Percentiles rank a stretch among this genome's conserved stretches.
Evolutionary conservation across 1,140 invertebrate genomes (phyloP).

Genomic region (Calliopsis andreniformis): DNA sequence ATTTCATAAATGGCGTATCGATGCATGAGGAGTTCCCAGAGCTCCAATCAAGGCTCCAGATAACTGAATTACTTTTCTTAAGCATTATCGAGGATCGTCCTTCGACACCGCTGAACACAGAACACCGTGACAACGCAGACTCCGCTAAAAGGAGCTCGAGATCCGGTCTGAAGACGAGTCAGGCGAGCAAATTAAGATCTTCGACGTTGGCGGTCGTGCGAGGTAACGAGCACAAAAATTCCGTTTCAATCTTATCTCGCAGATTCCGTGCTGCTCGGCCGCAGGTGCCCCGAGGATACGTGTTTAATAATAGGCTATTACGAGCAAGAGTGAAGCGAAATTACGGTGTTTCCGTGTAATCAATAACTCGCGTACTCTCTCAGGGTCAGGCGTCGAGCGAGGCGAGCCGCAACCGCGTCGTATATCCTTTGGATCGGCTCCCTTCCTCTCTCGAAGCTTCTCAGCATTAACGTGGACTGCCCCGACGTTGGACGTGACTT

Average conservation of each 20-base stretch:
- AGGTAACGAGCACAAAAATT: conserved; percentile 22
- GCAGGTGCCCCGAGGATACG: not conserved
- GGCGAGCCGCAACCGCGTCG: not conserved
- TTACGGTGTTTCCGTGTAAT: conserved; percentile 45
- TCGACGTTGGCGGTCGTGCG: not conserved
- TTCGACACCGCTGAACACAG: not conserved
- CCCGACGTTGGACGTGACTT: not conserved
- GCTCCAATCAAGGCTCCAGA: too few relatives aligned
- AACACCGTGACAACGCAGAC: not conserved
- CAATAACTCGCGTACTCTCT: conserved; percentile 29
- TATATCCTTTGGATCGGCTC: not conserved
- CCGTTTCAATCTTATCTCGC: conserved; percentile 4
- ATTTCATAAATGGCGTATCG: too few relatives aligned
- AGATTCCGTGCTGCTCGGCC: not conserved
- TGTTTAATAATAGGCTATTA: conserved; percentile 45
- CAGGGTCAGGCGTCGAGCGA: conserved; percentile 18
- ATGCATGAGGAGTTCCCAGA: too few relatives aligned
- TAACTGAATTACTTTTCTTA: too few relatives aligned
- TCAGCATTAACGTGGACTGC: not conserved
- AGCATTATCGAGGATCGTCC: not conserved
- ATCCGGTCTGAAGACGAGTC: not conserved
- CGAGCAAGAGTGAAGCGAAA: conserved; percentile 33
- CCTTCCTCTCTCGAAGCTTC: not conserved
- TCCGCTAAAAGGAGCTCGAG: not conserved
- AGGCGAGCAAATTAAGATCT: conserved; percentile 9